Percentiles rank a stretch among this genome's conserved stretches.
These are phyloP conservation scores for Lucilia cuprina DNA, from an alignment of 1,140 invertebrate genomes.

Conservation along the genomic window DNA sequence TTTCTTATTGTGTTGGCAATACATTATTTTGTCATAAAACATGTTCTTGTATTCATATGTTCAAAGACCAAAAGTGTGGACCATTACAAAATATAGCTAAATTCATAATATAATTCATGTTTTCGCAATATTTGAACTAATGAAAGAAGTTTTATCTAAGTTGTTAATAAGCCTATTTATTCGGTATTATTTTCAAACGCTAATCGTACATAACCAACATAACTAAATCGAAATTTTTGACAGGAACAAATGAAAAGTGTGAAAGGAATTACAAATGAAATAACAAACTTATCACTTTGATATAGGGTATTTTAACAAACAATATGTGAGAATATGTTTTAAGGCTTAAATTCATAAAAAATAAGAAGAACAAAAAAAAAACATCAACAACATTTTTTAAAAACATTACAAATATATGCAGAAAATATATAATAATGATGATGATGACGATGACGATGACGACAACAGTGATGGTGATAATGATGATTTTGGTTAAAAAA, in stretches of 20 bases:
- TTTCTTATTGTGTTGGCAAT: neutral
- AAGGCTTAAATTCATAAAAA: neutral
- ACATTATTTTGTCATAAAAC: neutral
- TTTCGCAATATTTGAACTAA: too few species aligned
- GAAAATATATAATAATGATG: neutral
- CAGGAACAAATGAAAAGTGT: too few species aligned
- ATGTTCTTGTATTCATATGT: neutral
- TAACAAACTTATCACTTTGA: neutral
- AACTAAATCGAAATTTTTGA: too few species aligned
- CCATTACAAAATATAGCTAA: too few species aligned
- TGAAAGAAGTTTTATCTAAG: too few species aligned
- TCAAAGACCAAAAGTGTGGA: too few species aligned
- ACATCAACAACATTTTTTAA: neutral
- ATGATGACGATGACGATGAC: slow-evolving; percentile 19
- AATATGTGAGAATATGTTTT: neutral
- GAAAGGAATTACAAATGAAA: too few species aligned
- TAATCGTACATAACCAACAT: too few species aligned
- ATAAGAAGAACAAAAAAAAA: neutral
- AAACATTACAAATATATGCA: neutral
- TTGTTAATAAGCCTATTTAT: too few species aligned
- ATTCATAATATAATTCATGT: too few species aligned
- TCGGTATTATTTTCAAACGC: too few species aligned
- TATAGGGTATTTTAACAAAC: neutral
- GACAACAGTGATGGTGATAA: neutral
- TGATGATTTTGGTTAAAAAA: slow-evolving; percentile 33